Base-by-base conservation (phyloP, 2,888 invertebrate genomes). In the Cephus pulcher region DNA sequence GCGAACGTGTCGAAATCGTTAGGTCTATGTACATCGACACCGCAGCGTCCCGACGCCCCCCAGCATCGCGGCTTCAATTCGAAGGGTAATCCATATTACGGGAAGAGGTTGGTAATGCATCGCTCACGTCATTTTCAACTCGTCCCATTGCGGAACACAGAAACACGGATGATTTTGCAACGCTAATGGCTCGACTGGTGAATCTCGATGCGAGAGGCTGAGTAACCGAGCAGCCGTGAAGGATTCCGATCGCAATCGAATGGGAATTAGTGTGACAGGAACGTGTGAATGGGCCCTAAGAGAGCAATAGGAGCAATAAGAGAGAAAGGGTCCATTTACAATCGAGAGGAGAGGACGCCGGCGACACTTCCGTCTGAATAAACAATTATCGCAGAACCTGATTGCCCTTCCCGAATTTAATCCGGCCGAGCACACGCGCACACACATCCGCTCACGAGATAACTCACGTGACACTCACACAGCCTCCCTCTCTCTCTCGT, bases 11-110 rank as follows among this genome's bases (percentile, higher is more conserved):
- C 15, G 40, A 40, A 40, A 40, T 40, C 40, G 0, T 15, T 15
- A 6, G 40, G 15, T 40, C 15, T 40, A 40, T 0, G 40, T 40
- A 40, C 40, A 40, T 40, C 40, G 80, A 78, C 79, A 81, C 80
- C 78, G 75, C 76, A 75, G 77, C 77, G 69, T 79, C 78, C 56
- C 69, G 76, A 40, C 40, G 15, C 15, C 40, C 40, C 40, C 40
- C 40, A 4, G 40, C 40, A 15, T 15, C 40, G 15, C 15, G 40
- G 40, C 4, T 40, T 79, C 77, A 78, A 82, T 85, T 81, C 83
- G 82, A 82, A 81, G 82, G 81, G 81, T 84, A 86, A 86, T 86
- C 82, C 82, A 82, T 84, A 83, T 84, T 84, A 82, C 83, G 77
- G 77, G 84, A 30, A 83, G 82, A 82, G 83, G 79, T 76, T 83